Evolutionary conservation across 2,797 vertebrate species (phyloP).

Genomic region (Oryzias sinensis): DNA sequence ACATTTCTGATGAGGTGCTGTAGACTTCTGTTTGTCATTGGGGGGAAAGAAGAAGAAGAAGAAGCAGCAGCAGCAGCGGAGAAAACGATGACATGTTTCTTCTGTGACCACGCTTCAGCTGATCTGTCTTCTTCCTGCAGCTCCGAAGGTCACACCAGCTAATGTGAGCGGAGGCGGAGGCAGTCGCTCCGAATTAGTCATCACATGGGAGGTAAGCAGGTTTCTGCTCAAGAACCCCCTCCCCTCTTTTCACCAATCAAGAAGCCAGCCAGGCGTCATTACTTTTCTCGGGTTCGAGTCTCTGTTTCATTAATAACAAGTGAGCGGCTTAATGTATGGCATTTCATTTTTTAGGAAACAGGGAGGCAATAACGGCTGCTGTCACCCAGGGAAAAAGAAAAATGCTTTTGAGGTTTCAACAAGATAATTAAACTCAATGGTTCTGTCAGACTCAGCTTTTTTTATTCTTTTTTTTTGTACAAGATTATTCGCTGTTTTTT

Average conservation of each 20-base stretch:
- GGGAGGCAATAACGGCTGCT: slow-evolving; percentile 72
- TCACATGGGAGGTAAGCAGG: slow-evolving; percentile 94
- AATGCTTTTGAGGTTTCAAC: slow-evolving; percentile 72
- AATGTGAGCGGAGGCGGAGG: slow-evolving; percentile 96
- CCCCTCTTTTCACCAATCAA: slow-evolving; percentile 33
- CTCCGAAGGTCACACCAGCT: slow-evolving; percentile 93
- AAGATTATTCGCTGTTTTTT: slow-evolving; percentile 26
- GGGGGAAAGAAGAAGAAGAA: background rate
- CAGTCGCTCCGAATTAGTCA: slow-evolving; percentile 96
- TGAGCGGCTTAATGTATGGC: slow-evolving; percentile 65
- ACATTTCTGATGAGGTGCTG: slow-evolving; percentile 3
- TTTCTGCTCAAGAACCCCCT: slow-evolving; percentile 26
- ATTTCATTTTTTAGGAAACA: slow-evolving; percentile 73
- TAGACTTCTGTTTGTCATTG: slow-evolving; percentile 1
- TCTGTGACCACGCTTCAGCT: slow-evolving; percentile 43
- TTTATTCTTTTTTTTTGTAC: slow-evolving; percentile 27
- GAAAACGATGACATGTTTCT: slow-evolving; percentile 16
- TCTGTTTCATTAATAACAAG: slow-evolving; percentile 73
- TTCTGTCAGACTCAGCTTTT: slow-evolving; percentile 52
- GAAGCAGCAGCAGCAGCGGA: slow-evolving; percentile 2
- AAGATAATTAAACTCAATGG: slow-evolving; percentile 75
- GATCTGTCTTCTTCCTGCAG: slow-evolving; percentile 74
- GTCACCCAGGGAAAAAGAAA: slow-evolving; percentile 64
- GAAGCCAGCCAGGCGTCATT: slow-evolving; percentile 57
- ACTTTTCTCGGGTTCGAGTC: slow-evolving; percentile 51